Percentiles rank a stretch among this genome's conserved stretches.
These are phyloP conservation scores for Natator depressus DNA, from an alignment of 2,113 vertebrate species.

Conservation along the genomic window DNA sequence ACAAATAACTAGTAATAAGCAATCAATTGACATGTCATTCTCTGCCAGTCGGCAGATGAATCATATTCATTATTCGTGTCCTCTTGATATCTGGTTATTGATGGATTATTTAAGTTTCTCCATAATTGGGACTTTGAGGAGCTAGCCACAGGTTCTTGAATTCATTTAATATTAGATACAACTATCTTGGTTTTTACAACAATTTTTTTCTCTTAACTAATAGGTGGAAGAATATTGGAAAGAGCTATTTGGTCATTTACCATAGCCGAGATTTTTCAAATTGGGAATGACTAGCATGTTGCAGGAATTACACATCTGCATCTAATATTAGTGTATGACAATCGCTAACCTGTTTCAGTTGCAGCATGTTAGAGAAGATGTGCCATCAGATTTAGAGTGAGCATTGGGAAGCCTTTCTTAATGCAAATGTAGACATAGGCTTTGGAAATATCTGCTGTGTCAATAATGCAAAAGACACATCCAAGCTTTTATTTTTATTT, in stretches of 20 bases:
- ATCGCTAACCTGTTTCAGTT: background rate
- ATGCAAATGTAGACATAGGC: background rate
- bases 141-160: too few species aligned
- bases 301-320: background rate
- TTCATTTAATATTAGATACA: too few species aligned
- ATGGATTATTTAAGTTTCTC: too few species aligned
- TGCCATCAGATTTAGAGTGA: background rate
- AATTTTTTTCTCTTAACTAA: background rate
- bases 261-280: background rate
- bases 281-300: background rate
- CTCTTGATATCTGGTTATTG: too few species aligned
- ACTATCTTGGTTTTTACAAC: background rate
- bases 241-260: background rate
- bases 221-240: background rate
- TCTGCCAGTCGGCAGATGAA: too few species aligned
- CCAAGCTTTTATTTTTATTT: background rate
- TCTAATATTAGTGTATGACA: rapidly evolving
- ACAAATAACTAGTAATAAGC: too few species aligned
- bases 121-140: too few species aligned
- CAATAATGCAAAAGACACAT: background rate
- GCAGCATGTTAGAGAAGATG: background rate
- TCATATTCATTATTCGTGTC: too few species aligned
- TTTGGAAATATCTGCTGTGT: background rate
- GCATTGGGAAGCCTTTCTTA: background rate
- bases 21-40: too few species aligned